Evolutionary conservation across 2,888 invertebrate genomes (phyloP).

Genomic region (Crocallis elinguaria): DNA sequence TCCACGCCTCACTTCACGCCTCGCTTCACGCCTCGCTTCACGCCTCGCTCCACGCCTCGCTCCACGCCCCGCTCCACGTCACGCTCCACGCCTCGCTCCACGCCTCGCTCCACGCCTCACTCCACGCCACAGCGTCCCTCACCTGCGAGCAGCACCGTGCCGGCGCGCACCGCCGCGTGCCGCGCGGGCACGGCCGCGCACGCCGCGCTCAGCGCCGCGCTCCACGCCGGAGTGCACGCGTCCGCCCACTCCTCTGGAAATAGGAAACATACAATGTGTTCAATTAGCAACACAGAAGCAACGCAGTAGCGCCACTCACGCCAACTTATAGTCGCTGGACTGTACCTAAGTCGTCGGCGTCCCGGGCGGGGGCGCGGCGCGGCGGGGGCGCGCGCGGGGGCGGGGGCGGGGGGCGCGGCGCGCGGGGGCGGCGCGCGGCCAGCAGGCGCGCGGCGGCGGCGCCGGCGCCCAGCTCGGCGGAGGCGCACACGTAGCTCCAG

Average conservation of each 20-base stretch:
- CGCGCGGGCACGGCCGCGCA: constrained; percentile 19
- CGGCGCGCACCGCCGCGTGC: constrained; percentile 61
- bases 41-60: neutral
- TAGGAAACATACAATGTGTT: neutral
- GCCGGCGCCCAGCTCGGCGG: constrained; percentile 52
- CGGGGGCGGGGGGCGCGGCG: constrained; percentile 44
- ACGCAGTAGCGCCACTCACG: neutral
- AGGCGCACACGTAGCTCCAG: constrained; percentile 66
- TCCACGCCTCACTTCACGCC: too few relatives aligned
- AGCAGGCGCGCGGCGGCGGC: constrained; percentile 78
- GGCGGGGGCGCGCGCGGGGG: constrained; percentile 58
- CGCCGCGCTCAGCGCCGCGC: constrained; percentile 3
- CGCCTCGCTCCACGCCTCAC: neutral
- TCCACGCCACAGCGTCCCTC: too few relatives aligned
- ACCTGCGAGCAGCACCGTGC: constrained; percentile 65
- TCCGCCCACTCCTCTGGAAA: constrained; percentile 68
- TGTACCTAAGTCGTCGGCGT: constrained; percentile 69
- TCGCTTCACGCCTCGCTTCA: too few relatives aligned
- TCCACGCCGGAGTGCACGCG: constrained; percentile 22
- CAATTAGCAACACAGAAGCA: neutral
- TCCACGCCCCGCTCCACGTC: neutral
- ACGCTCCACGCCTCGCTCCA: too few relatives aligned
- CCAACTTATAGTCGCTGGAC: too few relatives aligned
- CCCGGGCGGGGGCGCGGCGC: constrained; percentile 40
- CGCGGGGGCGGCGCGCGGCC: constrained; percentile 41